These are phyloP conservation scores for Cheirogaleus medius DNA, from an alignment of 2,113 vertebrate genomes.

Conservation along the genomic window DNA sequence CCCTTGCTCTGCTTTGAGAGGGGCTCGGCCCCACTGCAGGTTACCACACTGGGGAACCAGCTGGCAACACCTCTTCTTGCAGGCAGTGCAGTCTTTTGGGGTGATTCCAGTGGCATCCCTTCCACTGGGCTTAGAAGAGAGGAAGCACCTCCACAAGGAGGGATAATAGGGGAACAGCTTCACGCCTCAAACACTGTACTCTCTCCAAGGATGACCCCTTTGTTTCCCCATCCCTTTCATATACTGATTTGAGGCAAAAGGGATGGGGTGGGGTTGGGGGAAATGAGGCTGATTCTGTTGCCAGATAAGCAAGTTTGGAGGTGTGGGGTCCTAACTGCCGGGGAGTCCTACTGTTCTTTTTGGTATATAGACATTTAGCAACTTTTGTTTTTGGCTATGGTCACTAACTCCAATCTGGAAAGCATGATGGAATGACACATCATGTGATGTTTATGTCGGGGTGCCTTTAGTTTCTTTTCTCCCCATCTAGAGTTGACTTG, in stretches of 20 bases:
- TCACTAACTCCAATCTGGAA: background rate
- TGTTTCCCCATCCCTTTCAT: background rate
- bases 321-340: background rate
- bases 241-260: background rate
- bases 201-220: background rate
- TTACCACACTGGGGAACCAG: background rate
- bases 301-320: background rate
- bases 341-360: background rate
- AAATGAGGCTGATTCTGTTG: background rate
- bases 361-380: background rate
- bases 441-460: background rate
- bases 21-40: background rate
- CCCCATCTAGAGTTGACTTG: background rate
- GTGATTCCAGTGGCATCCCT: background rate
- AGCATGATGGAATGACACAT: background rate
- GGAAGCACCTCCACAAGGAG: background rate
- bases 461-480: background rate
- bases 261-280: background rate
- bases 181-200: background rate
- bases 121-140: background rate
- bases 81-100: background rate
- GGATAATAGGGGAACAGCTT: rapidly evolving
- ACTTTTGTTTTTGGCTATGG: background rate
- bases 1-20: background rate
- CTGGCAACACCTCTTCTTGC: background rate